Evolutionary conservation across 2,888 invertebrate genomes (phyloP).

Genomic region (Pyrrhia umbra): DNA sequence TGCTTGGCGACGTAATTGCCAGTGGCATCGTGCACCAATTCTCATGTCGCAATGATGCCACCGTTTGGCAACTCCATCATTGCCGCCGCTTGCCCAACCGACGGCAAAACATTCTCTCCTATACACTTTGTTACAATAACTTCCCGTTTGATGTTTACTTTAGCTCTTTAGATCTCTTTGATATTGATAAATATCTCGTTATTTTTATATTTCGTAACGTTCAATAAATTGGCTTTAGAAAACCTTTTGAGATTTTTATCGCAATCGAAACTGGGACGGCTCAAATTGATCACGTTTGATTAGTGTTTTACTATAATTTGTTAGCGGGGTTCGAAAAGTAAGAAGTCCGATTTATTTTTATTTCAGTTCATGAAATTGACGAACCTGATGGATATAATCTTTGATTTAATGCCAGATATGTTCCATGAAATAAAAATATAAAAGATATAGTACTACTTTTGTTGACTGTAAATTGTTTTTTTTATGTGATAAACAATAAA

Average conservation of each 20-base stretch:
- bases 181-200: slow-evolving; percentile 31
- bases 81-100: slow-evolving; percentile 52
- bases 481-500: slow-evolving; percentile 12
- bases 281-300: slow-evolving; percentile 16
- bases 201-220: slow-evolving; percentile 29
- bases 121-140: slow-evolving; percentile 26
- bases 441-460: background rate
- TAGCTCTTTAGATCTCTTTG: slow-evolving; percentile 26
- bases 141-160: slow-evolving; percentile 49
- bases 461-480: background rate
- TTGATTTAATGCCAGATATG: background rate
- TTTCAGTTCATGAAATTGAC: too few relatives aligned
- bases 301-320: background rate
- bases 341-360: background rate
- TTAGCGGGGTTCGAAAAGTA: background rate
- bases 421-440: background rate
- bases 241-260: slow-evolving; percentile 19
- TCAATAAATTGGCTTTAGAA: slow-evolving; percentile 21
- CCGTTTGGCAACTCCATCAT: slow-evolving; percentile 53
- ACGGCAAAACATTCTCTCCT: slow-evolving; percentile 36
- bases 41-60: slow-evolving; percentile 53
- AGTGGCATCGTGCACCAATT: slow-evolving; percentile 38
- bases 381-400: too few relatives aligned
- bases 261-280: slow-evolving; percentile 28
- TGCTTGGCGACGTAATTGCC: slow-evolving; percentile 21